Percentiles rank a stretch among this genome's conserved stretches.
These are phyloP conservation scores for Tinea trinotella DNA, from an alignment of 2,888 invertebrate species.

Conservation along the genomic window DNA sequence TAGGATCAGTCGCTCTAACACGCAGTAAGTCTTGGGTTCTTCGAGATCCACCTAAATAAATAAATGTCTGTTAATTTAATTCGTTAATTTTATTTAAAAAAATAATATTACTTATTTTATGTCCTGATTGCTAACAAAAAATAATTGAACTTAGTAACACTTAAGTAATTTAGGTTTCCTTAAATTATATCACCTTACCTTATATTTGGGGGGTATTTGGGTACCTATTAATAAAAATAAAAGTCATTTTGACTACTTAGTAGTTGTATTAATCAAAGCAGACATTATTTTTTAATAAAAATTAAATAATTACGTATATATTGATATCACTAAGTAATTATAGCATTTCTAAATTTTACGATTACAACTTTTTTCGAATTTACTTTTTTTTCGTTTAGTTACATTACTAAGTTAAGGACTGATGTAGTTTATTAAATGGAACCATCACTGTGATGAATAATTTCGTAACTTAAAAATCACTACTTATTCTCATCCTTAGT, in stretches of 20 bases:
- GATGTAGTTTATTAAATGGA: background rate
- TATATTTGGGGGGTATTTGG: background rate
- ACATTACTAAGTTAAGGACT: background rate
- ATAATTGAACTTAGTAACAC: background rate
- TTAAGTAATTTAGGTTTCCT: slow-evolving; percentile 4
- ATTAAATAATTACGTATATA: slow-evolving; percentile 71
- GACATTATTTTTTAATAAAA: slow-evolving; percentile 67
- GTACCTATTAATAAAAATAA: slow-evolving; percentile 10
- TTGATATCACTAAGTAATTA: slow-evolving; percentile 68
- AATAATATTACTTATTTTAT: background rate
- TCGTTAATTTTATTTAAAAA: background rate
- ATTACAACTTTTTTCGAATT: background rate
- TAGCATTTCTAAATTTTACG: background rate
- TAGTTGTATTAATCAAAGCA: slow-evolving; percentile 70
- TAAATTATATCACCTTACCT: slow-evolving; percentile 24
- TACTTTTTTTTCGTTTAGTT: background rate
- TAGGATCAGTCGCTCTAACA: slow-evolving; percentile 91
- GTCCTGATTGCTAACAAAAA: background rate
- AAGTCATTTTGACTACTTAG: slow-evolving; percentile 48
- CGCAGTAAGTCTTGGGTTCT: slow-evolving; percentile 88
- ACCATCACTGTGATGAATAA: background rate
- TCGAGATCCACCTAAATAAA: slow-evolving; percentile 75
- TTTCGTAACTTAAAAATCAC: no score
- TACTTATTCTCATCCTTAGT: no score
- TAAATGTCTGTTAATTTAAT: background rate